Conservation (phyloP, 2,888 invertebrate genomes). For the Philhelius pedissequus region DNA sequence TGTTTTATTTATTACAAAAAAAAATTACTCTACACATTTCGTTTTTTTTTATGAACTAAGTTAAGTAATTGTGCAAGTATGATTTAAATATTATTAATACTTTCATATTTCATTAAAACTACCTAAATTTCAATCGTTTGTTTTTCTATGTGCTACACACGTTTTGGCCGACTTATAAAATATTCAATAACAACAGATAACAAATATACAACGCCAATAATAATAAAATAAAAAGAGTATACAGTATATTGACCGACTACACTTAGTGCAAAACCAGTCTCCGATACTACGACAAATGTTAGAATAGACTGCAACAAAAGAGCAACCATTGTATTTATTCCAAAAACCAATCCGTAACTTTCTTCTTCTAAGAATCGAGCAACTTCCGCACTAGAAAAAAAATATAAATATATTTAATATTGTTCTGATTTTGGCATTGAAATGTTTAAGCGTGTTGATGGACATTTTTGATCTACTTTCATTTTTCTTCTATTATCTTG, state of each 20-base stretch:
- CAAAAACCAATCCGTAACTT: constrained; percentile 94
- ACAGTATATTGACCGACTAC: constrained; percentile 75
- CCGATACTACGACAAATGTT: constrained; percentile 80
- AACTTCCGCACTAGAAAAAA: constrained; percentile 89
- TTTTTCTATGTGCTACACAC: neutral
- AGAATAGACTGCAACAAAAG: constrained; percentile 88
- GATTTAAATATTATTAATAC: neutral
- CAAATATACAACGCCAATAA: constrained; percentile 74
- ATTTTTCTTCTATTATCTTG: too few relatives aligned
- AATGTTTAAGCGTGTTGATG: too few relatives aligned
- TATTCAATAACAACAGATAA: constrained; percentile 73
- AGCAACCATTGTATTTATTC: constrained; percentile 91
- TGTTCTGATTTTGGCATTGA: too few relatives aligned
- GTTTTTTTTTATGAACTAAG: neutral
- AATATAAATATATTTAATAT: neutral
- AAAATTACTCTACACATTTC: neutral
- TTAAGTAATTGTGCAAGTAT: neutral
- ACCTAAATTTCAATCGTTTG: neutral
- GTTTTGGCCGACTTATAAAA: constrained; percentile 57
- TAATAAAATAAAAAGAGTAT: constrained; percentile 77
- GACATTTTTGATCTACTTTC: too few relatives aligned
- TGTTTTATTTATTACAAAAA: neutral
- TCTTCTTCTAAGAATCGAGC: constrained; percentile 89
- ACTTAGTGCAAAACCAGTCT: constrained; percentile 73
- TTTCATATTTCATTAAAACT: neutral